Evolutionary conservation across 2,113 vertebrate genomes (phyloP).

Genomic region (Rallus limicola): DNA sequence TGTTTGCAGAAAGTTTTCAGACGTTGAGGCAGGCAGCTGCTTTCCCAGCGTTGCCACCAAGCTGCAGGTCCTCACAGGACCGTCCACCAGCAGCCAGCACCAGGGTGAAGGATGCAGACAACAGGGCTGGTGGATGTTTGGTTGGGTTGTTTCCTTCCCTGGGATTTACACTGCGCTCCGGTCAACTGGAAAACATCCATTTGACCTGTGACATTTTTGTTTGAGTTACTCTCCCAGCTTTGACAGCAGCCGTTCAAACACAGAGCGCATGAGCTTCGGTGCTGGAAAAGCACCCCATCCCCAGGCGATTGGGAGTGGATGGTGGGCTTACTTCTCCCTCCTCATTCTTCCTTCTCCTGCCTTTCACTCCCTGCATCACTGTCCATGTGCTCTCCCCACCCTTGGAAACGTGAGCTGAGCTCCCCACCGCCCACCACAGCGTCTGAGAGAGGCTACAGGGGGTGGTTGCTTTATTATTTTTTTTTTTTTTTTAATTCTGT

Average conservation of each 20-base stretch:
- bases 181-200: slow-evolving; percentile 17
- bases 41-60: background rate
- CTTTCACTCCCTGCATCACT: background rate
- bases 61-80: background rate
- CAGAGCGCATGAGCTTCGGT: background rate
- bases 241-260: slow-evolving; percentile 6
- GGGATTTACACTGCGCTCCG: background rate
- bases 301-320: background rate
- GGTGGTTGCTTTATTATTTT: background rate
- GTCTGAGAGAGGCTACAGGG: background rate
- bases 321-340: background rate
- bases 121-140: background rate
- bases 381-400: background rate
- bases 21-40: background rate
- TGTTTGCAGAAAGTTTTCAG: background rate
- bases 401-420: background rate
- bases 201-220: background rate
- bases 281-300: background rate
- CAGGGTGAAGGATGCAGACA: background rate
- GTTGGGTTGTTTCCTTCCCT: background rate
- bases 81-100: background rate
- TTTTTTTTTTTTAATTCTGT: background rate
- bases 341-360: background rate
- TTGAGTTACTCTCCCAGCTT: slow-evolving; percentile 17
- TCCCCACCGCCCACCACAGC: background rate